These are phyloP conservation scores for Sanderia malayensis DNA, from an alignment of 30 jellyfish, hydroid and myxozoan genomes.

Conservation along the genomic window DNA sequence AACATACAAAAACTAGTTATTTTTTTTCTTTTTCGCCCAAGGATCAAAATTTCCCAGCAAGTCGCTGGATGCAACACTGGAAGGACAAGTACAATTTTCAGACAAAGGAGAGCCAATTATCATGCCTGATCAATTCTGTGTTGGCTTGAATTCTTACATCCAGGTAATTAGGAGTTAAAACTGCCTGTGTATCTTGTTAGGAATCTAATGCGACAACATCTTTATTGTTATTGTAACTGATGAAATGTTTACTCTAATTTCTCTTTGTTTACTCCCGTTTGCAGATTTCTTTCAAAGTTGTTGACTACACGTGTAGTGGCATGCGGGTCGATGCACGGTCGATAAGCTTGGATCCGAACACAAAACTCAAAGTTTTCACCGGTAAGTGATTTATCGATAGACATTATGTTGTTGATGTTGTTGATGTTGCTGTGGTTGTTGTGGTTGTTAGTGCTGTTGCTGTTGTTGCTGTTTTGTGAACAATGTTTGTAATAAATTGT, in stretches of 20 bases:
- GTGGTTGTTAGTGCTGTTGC: background rate
- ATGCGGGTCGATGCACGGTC: conserved; percentile 63
- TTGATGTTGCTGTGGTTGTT: too few species aligned
- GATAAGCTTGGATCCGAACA: conserved; percentile 54
- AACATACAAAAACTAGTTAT: too few species aligned
- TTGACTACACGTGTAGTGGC: conserved; percentile 64
- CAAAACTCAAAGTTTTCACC: conserved; percentile 53
- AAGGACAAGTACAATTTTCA: conserved; percentile 54
- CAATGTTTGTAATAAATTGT: background rate
- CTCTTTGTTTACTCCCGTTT: background rate
- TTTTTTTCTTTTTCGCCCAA: background rate
- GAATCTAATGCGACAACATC: background rate
- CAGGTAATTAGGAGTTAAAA: conserved; percentile 19
- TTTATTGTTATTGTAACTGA: too few species aligned
- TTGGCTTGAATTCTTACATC: conserved; percentile 56
- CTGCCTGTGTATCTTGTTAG: background rate
- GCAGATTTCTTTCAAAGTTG: conserved; percentile 54
- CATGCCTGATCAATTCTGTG: conserved; percentile 27
- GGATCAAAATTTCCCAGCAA: conserved; percentile 65
- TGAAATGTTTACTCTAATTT: background rate
- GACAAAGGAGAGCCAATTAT: conserved; percentile 19
- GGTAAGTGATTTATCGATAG: too few species aligned
- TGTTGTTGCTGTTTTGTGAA: background rate
- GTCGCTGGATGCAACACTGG: conserved; percentile 44
- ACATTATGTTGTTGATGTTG: too few species aligned